These are phyloP conservation scores for Pipistrellus nathusii DNA, from an alignment of 2,797 vertebrate genomes.

Conservation along the genomic window DNA sequence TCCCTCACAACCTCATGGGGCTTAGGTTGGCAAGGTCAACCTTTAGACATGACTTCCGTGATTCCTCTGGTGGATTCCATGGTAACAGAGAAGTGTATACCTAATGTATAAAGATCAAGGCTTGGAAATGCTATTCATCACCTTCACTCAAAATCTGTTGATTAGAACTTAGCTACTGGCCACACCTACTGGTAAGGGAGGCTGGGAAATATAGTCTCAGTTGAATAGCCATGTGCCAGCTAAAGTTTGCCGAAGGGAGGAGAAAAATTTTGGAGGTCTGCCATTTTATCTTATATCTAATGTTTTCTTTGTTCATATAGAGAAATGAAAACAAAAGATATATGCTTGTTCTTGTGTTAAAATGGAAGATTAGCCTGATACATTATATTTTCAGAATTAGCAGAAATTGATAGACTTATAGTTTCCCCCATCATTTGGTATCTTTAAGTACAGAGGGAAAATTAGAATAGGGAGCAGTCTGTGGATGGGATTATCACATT, in stretches of 20 bases:
- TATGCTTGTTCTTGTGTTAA: slow-evolving; percentile 15
- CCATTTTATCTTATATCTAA: background rate
- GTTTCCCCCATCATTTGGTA: background rate
- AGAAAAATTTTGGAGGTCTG: slow-evolving; percentile 30
- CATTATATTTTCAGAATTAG: slow-evolving; percentile 50
- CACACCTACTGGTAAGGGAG: background rate
- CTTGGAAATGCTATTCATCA: background rate
- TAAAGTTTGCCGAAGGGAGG: slow-evolving; percentile 28
- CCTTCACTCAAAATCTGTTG: background rate
- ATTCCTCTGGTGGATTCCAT: background rate
- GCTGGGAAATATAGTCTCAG: background rate
- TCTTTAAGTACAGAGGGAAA: slow-evolving; percentile 12
- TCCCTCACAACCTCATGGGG: background rate
- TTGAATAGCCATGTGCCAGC: background rate
- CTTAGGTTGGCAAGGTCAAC: background rate
- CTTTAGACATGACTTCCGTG: background rate
- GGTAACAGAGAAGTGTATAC: background rate
- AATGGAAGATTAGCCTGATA: slow-evolving; percentile 15
- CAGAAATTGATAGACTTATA: slow-evolving; percentile 47
- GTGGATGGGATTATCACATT: background rate
- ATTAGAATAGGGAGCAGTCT: background rate
- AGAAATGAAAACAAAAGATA: slow-evolving; percentile 49
- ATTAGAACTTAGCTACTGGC: background rate
- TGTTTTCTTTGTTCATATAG: slow-evolving; percentile 54
- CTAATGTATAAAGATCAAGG: background rate